phyloP scores from a whole-genome alignment of 2,797 vertebrate genomes.

The Centropyge bicolor region DNA sequence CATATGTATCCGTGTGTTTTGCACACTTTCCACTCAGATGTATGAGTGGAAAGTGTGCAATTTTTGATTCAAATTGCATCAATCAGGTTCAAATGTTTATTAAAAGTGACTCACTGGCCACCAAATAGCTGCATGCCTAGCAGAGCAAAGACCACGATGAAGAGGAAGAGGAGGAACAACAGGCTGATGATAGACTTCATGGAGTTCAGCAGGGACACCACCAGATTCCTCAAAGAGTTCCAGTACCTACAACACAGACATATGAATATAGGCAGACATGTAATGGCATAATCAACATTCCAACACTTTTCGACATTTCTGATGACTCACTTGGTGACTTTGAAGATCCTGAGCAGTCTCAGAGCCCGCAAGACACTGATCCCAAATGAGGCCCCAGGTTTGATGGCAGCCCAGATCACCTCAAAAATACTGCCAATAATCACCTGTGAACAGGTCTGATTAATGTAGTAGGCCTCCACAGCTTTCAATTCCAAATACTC shows the following conservation, averaged over 20 bases:
- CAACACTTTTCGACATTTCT: not conserved
- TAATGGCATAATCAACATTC: not conserved
- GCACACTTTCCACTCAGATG: too few species aligned
- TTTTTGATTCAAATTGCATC: too few species aligned
- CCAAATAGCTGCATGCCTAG: constrained; percentile 99
- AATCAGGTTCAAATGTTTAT: too few species aligned
- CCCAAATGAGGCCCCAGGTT: constrained; percentile 95
- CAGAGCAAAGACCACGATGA: constrained; percentile 97
- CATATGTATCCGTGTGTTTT: not conserved
- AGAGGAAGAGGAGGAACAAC: constrained; percentile 96
- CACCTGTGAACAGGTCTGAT: constrained; percentile 84
- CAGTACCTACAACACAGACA: constrained; percentile 88
- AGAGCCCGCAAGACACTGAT: constrained; percentile 96
- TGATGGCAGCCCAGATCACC: constrained; percentile 96
- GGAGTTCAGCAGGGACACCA: constrained; percentile 96
- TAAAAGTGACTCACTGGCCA: constrained; percentile 90
- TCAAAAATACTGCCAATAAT: constrained; percentile 98
- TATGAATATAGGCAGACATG: not conserved
- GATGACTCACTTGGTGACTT: constrained; percentile 94
- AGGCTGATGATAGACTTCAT: constrained; percentile 99
- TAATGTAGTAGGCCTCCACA: not conserved
- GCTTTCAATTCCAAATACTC: not conserved
- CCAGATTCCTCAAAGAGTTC: constrained; percentile 96
- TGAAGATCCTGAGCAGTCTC: constrained; percentile 95
- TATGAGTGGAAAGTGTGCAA: too few species aligned